A percentile compares a stretch with the other conserved stretches of the same genome.
These are phyloP conservation scores for Acanthurus tractus DNA, from an alignment of 2,797 vertebrate genomes.

Conservation along the genomic window DNA sequence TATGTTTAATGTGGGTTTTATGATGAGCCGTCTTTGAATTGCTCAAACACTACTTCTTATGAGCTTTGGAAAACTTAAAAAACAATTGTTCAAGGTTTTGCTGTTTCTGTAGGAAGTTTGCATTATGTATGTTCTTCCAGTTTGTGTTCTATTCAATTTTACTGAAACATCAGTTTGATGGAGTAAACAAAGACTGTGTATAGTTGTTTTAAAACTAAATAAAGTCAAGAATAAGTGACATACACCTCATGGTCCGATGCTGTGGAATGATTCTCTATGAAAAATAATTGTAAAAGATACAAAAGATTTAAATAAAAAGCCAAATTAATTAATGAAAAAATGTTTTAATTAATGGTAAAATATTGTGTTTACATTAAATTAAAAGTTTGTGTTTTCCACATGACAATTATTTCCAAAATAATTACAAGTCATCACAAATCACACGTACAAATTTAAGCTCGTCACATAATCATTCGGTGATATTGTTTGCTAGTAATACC, in stretches of 20 bases:
- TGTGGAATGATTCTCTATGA: not conserved
- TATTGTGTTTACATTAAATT: constrained; percentile 16
- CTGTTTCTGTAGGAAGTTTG: constrained; percentile 33
- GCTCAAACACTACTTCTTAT: not conserved
- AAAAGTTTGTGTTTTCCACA: not conserved
- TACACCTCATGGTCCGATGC: not conserved
- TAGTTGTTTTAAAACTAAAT: constrained; percentile 48
- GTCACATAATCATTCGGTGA: constrained; percentile 5
- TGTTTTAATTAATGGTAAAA: constrained; percentile 21
- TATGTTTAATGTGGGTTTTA: not conserved
- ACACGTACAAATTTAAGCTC: constrained; percentile 20
- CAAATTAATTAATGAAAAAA: constrained; percentile 28
- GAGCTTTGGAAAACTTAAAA: constrained; percentile 13
- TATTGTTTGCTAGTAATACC: not conserved
- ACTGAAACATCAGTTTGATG: not conserved
- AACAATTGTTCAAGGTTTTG: constrained; percentile 3
- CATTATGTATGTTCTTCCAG: constrained; percentile 3
- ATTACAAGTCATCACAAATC: constrained; percentile 21
- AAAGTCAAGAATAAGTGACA: constrained; percentile 23
- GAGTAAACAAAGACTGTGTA: constrained; percentile 28
- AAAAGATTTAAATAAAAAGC: constrained; percentile 15
- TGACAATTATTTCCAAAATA: constrained; percentile 28
- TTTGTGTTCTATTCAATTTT: constrained; percentile 5
- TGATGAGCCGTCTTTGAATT: not conserved
- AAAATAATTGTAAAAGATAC: not conserved